Evolutionary conservation across 2,797 vertebrate species (phyloP), one percentile per base, ranked within the genome.

Genomic region (Notoglanidium macrostoma): DNA sequence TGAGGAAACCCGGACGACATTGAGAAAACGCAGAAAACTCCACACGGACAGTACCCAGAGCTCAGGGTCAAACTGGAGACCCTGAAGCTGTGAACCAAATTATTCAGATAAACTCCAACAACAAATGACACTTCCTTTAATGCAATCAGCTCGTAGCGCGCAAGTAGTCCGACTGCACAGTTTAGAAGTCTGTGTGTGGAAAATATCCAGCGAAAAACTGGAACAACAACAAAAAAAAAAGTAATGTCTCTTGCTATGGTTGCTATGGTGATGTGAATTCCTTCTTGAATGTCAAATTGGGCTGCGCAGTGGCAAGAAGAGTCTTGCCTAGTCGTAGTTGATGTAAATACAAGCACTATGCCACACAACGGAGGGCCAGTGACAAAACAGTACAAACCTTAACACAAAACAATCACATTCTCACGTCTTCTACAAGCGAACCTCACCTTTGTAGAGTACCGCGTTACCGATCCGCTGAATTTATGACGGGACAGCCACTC

Each of bases 181-280:
- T 8, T 17, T 80, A 26, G 55, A 44, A 15, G 26, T 78, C 54
- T 14, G 54, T 26, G 32, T 61, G 11, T 40, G 32, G 15, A 65
- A 11, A 82, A 82, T n/a, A 81, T 51, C 61, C 80, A 67, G n/a
- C 29, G 35, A 68, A 67, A 51, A 26, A 26, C 29, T 23, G 14
- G 19, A 10, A 17, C 17, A 14, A 8, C 0, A 17, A n/a, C 1
- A 49, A 8, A 1, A 81, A 61, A 59, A 46, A 63, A 7, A n/a
- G 26, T 5, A 19, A 46, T 5, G 26, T 29, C 35, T 67, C 32
- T 44, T 29, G 19, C 40, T 82, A 46, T 29, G 44, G 80, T 82
- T 82, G 59, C 80, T 67, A 83, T 68, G 80, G 80, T 68, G 46
- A 68, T 68, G 44, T 68, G 46, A 54, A 68, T 51, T 68, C 68